These are phyloP conservation scores for Brotogeris chrysoptera DNA, from an alignment of 2,797 vertebrate genomes.

Conservation along the genomic window DNA sequence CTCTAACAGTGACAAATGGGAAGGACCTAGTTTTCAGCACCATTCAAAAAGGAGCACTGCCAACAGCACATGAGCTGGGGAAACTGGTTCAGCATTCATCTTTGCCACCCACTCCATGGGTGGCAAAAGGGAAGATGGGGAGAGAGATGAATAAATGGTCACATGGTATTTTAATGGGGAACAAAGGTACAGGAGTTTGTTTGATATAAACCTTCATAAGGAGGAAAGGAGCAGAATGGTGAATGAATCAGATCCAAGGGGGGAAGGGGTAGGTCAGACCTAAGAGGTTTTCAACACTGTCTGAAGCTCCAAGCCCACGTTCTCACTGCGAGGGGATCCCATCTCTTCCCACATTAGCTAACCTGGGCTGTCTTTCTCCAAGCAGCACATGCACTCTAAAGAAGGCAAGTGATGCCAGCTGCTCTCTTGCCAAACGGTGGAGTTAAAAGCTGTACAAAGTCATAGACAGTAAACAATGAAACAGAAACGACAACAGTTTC, in stretches of 20 bases:
- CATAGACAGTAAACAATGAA: constrained; percentile 55
- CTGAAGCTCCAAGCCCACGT: background rate
- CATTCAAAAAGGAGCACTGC: background rate
- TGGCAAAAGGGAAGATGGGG: background rate
- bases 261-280: background rate
- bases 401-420: constrained; percentile 40
- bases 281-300: background rate
- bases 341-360: constrained; percentile 4
- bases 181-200: background rate
- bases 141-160: background rate
- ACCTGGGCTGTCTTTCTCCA: background rate
- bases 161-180: background rate
- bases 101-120: background rate
- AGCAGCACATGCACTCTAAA: constrained; percentile 17
- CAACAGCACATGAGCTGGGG: background rate
- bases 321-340: background rate
- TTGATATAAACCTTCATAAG: background rate
- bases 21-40: constrained; percentile 22
- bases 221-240: background rate
- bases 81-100: background rate
- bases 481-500: constrained; percentile 41
- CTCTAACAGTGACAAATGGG: constrained; percentile 49
- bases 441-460: constrained; percentile 65
- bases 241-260: background rate
- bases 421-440: constrained; percentile 45